Evolutionary conservation across 2,888 invertebrate species (phyloP).

Genomic region (Pyrrhopygopsis socrates): DNA sequence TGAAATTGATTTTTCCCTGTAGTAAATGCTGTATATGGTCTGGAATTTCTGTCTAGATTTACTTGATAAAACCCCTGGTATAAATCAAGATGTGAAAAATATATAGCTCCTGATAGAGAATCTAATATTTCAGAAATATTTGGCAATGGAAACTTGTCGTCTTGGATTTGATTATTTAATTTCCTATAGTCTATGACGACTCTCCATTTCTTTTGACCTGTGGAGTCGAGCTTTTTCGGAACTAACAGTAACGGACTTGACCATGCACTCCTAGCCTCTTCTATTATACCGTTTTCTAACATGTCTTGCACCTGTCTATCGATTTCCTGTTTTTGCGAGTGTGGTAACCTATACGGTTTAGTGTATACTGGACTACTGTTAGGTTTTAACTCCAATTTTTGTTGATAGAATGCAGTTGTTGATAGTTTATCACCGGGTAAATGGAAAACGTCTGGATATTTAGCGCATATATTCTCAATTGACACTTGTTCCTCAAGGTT

Average conservation of each 20-base stretch:
- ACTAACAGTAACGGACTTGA: slow-evolving; percentile 51
- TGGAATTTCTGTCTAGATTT: too few relatives aligned
- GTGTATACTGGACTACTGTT: background rate
- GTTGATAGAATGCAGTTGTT: background rate
- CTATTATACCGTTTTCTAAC: slow-evolving; percentile 87
- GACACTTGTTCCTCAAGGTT: background rate
- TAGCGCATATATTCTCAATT: background rate
- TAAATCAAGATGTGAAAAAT: too few relatives aligned
- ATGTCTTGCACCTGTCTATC: slow-evolving; percentile 84
- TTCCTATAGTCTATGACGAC: too few relatives aligned
- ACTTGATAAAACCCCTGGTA: too few relatives aligned
- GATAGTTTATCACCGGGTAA: background rate
- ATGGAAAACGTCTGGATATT: background rate
- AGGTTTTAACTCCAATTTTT: too few relatives aligned
- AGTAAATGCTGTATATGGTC: too few relatives aligned
- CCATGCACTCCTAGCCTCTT: slow-evolving; percentile 74
- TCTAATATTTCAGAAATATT: too few relatives aligned
- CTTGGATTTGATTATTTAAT: too few relatives aligned
- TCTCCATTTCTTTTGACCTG: slow-evolving; percentile 28
- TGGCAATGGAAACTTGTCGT: too few relatives aligned
- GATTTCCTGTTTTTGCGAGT: slow-evolving; percentile 84
- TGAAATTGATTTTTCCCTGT: too few relatives aligned
- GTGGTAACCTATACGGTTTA: slow-evolving; percentile 81
- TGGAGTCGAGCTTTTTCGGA: slow-evolving; percentile 48
- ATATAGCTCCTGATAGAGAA: too few relatives aligned